Evolutionary conservation across 2,113 vertebrate genomes (phyloP).

Genomic region (Neolamprologus variostigma): DNA sequence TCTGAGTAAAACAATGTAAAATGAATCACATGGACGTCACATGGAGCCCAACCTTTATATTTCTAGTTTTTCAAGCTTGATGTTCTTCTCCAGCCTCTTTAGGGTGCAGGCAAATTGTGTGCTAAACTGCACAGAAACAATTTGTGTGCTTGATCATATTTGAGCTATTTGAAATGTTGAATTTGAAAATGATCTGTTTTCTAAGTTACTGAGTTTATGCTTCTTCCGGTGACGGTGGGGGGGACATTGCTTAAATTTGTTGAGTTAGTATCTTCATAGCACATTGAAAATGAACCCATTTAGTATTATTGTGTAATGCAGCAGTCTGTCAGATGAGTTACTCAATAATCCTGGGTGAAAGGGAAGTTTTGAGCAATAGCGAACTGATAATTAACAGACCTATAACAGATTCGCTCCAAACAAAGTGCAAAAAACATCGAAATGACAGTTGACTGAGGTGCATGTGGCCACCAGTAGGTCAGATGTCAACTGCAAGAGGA

Average conservation of each 20-base stretch:
- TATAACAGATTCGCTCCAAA: background rate
- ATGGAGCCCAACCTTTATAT: background rate
- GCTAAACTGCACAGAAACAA: background rate
- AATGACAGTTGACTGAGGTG: background rate
- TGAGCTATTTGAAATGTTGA: background rate
- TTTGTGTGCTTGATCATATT: background rate
- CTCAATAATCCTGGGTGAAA: background rate
- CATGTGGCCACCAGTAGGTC: background rate
- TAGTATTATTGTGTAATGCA: background rate
- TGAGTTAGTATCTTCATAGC: background rate
- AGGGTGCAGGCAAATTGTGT: background rate
- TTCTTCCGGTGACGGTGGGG: background rate
- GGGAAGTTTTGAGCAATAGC: background rate
- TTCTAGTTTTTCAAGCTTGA: background rate
- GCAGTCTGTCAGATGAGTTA: background rate
- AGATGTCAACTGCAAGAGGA: background rate
- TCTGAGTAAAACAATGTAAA: background rate
- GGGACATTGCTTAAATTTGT: background rate
- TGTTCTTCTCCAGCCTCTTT: background rate
- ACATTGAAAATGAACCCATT: background rate
- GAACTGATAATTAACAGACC: background rate
- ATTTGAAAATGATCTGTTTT: background rate
- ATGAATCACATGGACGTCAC: background rate
- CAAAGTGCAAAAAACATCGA: background rate
- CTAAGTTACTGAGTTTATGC: background rate